Evolutionary conservation across 2,797 vertebrate species (phyloP), one percentile per base, ranked within the genome.

Genomic region (Amphiprion clarkii): DNA sequence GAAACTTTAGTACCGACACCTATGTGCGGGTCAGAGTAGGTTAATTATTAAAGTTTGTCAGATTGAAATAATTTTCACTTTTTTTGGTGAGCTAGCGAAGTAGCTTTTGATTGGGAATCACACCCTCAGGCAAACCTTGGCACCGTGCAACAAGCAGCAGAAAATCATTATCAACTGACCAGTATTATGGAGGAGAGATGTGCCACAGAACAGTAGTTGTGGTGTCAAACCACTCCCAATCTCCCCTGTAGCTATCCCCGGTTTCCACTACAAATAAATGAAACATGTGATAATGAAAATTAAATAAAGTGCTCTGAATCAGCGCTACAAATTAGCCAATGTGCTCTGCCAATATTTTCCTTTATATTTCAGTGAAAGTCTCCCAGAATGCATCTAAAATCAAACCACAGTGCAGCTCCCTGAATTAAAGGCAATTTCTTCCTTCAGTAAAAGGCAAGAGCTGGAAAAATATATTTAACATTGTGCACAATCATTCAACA

Each of bases 31-130:
- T 62, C 36, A 57, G 9, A 55, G 54, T 13, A 13, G 5, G 56
- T 55, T 57, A 69, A 71, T 74, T 21, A 44, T 8, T 56, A 6
- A 71, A 58, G 31, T 16, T 29, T 17, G 13, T 48, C 12, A 73
- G 5, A 29, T 14, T 56, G 27, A 70, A 63, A 60, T 63, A 56
- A 0, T 71, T 39, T 39, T 2, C 36, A 39, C 36, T 39, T 25
- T 53, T 1, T n/a, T 76, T 40, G 13, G 11, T 56, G 51, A 62
- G 58, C 10, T 48, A 71, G 61, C 2, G 0, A 19, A 57, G 36
- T 23, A 23, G 57, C 59, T 63, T 82, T 33, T 64, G 19, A 76
- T 85, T n/a, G 69, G 58, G 53, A 76, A 75, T 62, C 39, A 64
- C 54, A 70, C 53, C 74, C 71, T 1, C 33, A 42, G 57, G 67